Percentiles rank a stretch among this genome's conserved stretches.
phyloP scores from a whole-genome alignment of 2,888 invertebrate species.

The Dioctria rufipes region DNA sequence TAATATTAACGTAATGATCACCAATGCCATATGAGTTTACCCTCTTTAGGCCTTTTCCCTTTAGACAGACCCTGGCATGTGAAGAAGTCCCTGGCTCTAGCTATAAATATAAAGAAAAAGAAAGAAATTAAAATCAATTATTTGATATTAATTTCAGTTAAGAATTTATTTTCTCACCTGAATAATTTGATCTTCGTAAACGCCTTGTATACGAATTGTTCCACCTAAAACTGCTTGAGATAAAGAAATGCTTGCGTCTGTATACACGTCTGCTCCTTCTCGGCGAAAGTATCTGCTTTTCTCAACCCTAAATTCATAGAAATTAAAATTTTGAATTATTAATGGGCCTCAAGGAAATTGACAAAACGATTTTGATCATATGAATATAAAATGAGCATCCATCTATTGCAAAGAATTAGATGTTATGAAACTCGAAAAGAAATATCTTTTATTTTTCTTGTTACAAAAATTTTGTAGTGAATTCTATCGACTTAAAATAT shows the following conservation, averaged over 20 bases:
- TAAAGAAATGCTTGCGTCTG: slow-evolving; percentile 91
- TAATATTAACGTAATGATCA: slow-evolving; percentile 96
- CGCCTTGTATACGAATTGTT: slow-evolving; percentile 90
- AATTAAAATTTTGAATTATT: no score
- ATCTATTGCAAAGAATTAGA: no score
- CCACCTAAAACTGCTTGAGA: slow-evolving; percentile 96
- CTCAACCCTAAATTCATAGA: slow-evolving; percentile 77
- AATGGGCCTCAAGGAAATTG: no score
- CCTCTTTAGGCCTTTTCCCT: slow-evolving; percentile 93
- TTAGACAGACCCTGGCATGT: slow-evolving; percentile 87
- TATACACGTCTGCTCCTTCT: slow-evolving; percentile 96
- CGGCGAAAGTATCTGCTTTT: slow-evolving; percentile 91
- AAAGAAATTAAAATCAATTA: no score
- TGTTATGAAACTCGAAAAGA: no score
- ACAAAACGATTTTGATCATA: no score
- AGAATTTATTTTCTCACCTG: slow-evolving; percentile 74
- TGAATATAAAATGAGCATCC: no score
- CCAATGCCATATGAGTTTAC: slow-evolving; percentile 93
- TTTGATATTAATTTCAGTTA: no score
- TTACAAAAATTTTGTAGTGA: no score
- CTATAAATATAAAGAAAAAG: slow-evolving; percentile 69
- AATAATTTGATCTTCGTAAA: slow-evolving; percentile 95
- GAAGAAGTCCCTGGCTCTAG: slow-evolving; percentile 94
- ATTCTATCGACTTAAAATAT: no score
- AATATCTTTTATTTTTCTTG: no score